phyloP scores from a whole-genome alignment of 2,113 vertebrate species.

The Tragelaphus buxtoni region DNA sequence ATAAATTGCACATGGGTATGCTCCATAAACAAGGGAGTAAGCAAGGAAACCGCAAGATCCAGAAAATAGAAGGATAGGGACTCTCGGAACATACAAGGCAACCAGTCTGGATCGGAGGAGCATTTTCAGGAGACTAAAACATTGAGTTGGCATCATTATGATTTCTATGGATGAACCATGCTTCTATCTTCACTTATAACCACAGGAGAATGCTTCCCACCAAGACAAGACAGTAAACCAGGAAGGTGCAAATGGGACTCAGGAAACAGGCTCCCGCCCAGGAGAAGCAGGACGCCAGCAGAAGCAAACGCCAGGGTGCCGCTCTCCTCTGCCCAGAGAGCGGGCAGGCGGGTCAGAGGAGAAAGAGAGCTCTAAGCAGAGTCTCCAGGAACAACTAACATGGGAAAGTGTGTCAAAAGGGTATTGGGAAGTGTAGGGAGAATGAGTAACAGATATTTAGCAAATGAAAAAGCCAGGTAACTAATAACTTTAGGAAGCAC shows the following conservation, averaged over 20 bases:
- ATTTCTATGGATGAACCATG: no score
- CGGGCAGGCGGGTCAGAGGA: rapidly evolving
- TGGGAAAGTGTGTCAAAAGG: rapidly evolving
- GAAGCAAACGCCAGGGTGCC: rapidly evolving
- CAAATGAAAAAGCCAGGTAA: neutral
- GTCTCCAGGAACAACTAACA: neutral
- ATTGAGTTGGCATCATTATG: no score
- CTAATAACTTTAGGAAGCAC: neutral
- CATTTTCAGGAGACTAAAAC: no score
- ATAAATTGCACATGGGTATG: rapidly evolving
- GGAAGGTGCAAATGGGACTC: neutral
- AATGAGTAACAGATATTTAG: no score
- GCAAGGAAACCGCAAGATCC: neutral
- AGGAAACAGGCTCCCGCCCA: neutral
- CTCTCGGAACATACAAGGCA: rapidly evolving
- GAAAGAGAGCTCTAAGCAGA: neutral
- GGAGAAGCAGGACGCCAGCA: neutral
- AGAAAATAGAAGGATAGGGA: neutral
- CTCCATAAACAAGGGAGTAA: neutral
- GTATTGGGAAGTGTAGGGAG: neutral
- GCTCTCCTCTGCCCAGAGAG: neutral
- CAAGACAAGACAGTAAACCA: no score
- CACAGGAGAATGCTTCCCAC: no score
- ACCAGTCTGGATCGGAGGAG: rapidly evolving
- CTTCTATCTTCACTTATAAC: no score